Evolutionary conservation across 35 echinoderm and acorn worm genomes (phyloP).

Genomic region (Heliocidaris tuberculata): DNA sequence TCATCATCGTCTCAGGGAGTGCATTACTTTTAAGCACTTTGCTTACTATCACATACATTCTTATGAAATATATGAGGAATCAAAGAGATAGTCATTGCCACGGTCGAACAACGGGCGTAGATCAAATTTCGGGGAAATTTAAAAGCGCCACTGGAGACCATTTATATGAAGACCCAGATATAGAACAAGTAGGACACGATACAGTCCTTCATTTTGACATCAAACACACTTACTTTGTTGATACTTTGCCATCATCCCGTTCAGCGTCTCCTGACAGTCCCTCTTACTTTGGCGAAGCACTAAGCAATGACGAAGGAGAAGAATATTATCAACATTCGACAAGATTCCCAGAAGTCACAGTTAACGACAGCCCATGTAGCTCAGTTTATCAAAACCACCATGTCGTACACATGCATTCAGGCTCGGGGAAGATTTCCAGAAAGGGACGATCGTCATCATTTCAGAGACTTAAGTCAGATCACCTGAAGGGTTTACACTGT

Average conservation of each 20-base stretch:
- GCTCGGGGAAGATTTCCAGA: no score
- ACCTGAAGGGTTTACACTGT: no score
- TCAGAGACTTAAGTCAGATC: no score
- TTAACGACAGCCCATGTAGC: no score
- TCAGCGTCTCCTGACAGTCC: no score
- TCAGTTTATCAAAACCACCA: neutral
- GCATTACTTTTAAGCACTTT: neutral
- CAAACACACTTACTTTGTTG: neutral
- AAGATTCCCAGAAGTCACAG: no score
- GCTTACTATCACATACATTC: neutral
- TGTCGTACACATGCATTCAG: neutral
- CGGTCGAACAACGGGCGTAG: neutral
- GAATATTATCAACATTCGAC: no score
- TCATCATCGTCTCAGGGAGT: neutral
- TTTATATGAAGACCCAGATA: neutral
- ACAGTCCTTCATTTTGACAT: neutral
- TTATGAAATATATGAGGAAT: neutral
- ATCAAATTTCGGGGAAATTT: neutral
- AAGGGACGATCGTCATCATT: no score
- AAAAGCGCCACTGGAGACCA: neutral
- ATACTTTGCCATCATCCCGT: neutral
- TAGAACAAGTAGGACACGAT: neutral
- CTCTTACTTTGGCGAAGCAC: no score
- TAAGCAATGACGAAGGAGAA: no score
- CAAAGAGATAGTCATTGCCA: neutral